Conservation (phyloP, 64 coral and sea anemone genomes). For the Anthopleura sola region DNA sequence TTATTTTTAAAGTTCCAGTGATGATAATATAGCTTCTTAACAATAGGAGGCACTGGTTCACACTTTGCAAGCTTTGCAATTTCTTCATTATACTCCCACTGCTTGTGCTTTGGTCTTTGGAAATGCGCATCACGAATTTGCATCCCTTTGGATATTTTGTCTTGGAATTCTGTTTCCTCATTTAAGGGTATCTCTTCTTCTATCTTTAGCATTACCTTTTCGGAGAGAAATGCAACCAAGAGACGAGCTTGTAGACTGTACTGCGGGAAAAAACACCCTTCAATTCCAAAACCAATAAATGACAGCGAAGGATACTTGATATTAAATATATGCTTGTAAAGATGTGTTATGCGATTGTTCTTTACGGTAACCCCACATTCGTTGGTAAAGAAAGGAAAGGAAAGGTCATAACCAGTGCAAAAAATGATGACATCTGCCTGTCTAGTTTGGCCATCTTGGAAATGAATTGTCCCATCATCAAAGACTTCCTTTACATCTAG, state of each 20-base stretch:
- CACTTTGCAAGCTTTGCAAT: constrained; percentile 30
- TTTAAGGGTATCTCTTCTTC: constrained; percentile 29
- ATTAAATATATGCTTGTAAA: constrained; percentile 66
- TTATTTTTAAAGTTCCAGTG: neutral
- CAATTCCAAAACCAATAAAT: constrained; percentile 31
- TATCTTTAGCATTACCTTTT: constrained; percentile 15
- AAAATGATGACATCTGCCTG: constrained; percentile 41
- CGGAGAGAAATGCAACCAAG: constrained; percentile 22
- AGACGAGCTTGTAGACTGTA: constrained; percentile 37
- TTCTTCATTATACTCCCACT: constrained; percentile 29
- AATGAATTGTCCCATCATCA: constrained; percentile 35
- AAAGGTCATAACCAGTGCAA: constrained; percentile 52
- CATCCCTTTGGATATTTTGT: constrained; percentile 1
- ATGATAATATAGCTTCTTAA: constrained; percentile 24
- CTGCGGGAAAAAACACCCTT: constrained; percentile 31
- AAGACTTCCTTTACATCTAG: neutral
- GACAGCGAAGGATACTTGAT: constrained; percentile 49
- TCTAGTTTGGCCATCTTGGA: constrained; percentile 36
- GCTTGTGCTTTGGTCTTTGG: neutral
- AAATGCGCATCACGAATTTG: constrained; percentile 7
- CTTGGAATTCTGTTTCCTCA: constrained; percentile 40
- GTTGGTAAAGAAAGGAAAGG: constrained; percentile 46
- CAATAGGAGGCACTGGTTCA: neutral
- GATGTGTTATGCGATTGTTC: constrained; percentile 33
- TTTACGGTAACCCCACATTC: constrained; percentile 39